A percentile compares a stretch with the other conserved stretches of the same genome.
Evolutionary conservation across 2,797 vertebrate species (phyloP).

Genomic region (Columba guinea): DNA sequence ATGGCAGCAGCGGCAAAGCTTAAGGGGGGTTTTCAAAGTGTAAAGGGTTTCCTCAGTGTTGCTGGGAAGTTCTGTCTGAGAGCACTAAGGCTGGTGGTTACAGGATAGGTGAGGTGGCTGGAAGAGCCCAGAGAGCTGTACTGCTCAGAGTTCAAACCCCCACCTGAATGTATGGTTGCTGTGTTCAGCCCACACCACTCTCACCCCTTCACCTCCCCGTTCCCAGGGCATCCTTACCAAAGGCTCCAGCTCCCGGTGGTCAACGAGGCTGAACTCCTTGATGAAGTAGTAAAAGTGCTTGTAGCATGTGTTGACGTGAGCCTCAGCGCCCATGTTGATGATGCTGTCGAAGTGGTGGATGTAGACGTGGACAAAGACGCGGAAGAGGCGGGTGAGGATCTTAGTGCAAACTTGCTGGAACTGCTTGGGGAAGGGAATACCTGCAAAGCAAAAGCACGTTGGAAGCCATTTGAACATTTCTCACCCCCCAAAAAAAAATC

Average conservation of each 20-base stretch:
- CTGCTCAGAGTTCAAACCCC: background rate
- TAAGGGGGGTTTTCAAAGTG: background rate
- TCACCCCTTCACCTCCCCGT: background rate
- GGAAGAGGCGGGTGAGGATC: constrained; percentile 96
- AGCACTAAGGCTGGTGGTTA: background rate
- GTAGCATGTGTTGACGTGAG: constrained; percentile 99
- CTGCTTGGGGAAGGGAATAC: constrained; percentile 96
- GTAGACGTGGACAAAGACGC: constrained; percentile 98
- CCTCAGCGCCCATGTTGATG: constrained; percentile 96
- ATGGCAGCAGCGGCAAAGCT: background rate
- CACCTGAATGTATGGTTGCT: background rate
- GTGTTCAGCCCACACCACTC: background rate
- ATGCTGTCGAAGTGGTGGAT: constrained; percentile 98
- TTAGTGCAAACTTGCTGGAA: constrained; percentile 99
- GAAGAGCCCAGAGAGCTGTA: background rate
- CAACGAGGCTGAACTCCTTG: constrained; percentile 93
- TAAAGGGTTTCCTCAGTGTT: background rate
- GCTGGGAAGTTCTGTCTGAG: background rate
- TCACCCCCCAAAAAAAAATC: background rate
- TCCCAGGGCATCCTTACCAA: constrained; percentile 83
- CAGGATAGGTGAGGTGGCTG: background rate
- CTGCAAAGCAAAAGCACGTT: constrained; percentile 69
- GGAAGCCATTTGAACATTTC: background rate
- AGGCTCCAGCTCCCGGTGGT: constrained; percentile 93
- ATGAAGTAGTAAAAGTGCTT: constrained; percentile 99